Conservation (phyloP, 2,113 vertebrate genomes). For the Rattus rattus region DNA sequence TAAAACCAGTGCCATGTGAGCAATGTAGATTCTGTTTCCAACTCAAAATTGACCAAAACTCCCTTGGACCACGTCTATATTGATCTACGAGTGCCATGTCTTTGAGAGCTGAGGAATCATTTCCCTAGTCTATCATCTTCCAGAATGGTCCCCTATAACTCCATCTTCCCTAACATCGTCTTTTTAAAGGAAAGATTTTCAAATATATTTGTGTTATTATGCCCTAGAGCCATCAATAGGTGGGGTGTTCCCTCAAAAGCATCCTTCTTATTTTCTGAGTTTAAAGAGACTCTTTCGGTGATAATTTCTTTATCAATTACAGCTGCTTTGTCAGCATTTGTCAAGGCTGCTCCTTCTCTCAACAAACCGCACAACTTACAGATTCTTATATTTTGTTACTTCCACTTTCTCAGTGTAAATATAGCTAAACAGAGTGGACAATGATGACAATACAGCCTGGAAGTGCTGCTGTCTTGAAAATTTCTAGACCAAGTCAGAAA, state of each 20-base stretch:
- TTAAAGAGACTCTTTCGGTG: neutral
- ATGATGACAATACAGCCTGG: no score
- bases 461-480: neutral
- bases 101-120: no score
- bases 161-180: neutral
- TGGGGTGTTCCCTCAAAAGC: no score
- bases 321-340: neutral
- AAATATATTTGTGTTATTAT: neutral
- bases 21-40: no score
- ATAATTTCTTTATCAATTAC: neutral
- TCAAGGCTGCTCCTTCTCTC: neutral
- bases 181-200: neutral
- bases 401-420: neutral
- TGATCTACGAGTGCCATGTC: no score
- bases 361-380: neutral
- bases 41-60: neutral
- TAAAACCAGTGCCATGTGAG: neutral
- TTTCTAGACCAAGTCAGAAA: neutral
- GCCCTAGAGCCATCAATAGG: neutral
- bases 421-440: neutral
- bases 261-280: neutral
- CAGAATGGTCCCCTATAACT: neutral
- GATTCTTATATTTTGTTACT: neutral
- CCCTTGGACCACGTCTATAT: neutral
- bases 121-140: neutral